These are phyloP conservation scores for Hyppa rectilinea DNA, from an alignment of 2,888 invertebrate species.

Conservation along the genomic window DNA sequence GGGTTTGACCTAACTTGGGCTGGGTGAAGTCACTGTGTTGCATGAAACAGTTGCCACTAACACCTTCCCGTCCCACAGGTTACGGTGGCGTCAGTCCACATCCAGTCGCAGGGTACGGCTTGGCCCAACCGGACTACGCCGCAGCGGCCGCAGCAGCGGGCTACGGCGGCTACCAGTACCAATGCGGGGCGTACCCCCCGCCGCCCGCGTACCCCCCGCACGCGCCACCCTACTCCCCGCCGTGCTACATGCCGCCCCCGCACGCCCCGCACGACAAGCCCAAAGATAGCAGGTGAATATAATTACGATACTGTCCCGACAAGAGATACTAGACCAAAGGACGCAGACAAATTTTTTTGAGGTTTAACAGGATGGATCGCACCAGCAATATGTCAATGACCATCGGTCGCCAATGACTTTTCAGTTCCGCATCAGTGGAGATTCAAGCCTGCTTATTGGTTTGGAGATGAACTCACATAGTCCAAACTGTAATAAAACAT, in stretches of 20 bases:
- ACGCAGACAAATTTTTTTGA: background rate
- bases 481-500: background rate
- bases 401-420: background rate
- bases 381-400: background rate
- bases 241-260: constrained; percentile 97
- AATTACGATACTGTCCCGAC: constrained; percentile 28
- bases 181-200: constrained; percentile 91
- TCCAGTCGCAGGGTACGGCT: constrained; percentile 94
- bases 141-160: constrained; percentile 93
- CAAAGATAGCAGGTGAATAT: constrained; percentile 93
- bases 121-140: constrained; percentile 95
- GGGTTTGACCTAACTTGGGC: background rate
- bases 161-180: constrained; percentile 91
- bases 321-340: background rate
- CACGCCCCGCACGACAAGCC: constrained; percentile 95
- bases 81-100: constrained; percentile 96
- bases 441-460: background rate
- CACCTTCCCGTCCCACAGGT: constrained; percentile 86
- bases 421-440: background rate
- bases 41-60: background rate
- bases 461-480: background rate
- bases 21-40: background rate
- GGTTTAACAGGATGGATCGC: background rate
- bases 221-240: constrained; percentile 94
- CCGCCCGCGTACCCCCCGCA: constrained; percentile 92